Percentiles rank a stretch among this genome's conserved stretches.
These are phyloP conservation scores for Diachasmimorpha longicaudata DNA, from an alignment of 1,140 invertebrate species.

Conservation along the genomic window DNA sequence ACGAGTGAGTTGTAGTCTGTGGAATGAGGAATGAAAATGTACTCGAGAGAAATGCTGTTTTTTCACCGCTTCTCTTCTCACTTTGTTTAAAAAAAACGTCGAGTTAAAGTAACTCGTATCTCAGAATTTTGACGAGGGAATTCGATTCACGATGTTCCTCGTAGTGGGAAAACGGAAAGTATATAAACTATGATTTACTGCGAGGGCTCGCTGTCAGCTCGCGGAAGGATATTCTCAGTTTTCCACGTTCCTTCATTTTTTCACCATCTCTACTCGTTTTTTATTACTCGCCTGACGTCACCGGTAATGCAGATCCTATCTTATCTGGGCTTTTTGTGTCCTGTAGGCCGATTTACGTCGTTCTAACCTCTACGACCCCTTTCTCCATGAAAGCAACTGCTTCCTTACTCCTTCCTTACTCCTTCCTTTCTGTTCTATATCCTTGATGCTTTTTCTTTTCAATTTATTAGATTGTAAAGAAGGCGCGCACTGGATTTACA, in stretches of 20 bases:
- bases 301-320: background rate
- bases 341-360: constrained; percentile 1
- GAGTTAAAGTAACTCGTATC: constrained; percentile 23
- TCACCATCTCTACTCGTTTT: constrained; percentile 1
- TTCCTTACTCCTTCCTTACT: background rate
- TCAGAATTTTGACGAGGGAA: constrained; percentile 40
- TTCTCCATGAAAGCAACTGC: background rate
- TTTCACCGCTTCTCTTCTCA: background rate
- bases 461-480: background rate
- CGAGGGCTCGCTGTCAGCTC: too few species aligned
- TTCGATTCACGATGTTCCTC: constrained; percentile 45
- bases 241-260: background rate
- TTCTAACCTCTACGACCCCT: background rate
- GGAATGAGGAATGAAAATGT: constrained; percentile 7
- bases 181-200: constrained; percentile 53
- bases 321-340: background rate
- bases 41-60: background rate
- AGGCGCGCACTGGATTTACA: background rate
- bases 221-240: background rate
- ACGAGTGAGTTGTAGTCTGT: background rate
- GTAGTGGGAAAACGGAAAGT: constrained; percentile 38
- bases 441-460: constrained; percentile 24
- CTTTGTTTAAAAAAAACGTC: background rate
- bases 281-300: background rate
- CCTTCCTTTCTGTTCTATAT: background rate